Evolutionary conservation across 2,797 vertebrate genomes (phyloP), one percentile per base, ranked within the genome.

Genomic region (Monodelphis domestica): DNA sequence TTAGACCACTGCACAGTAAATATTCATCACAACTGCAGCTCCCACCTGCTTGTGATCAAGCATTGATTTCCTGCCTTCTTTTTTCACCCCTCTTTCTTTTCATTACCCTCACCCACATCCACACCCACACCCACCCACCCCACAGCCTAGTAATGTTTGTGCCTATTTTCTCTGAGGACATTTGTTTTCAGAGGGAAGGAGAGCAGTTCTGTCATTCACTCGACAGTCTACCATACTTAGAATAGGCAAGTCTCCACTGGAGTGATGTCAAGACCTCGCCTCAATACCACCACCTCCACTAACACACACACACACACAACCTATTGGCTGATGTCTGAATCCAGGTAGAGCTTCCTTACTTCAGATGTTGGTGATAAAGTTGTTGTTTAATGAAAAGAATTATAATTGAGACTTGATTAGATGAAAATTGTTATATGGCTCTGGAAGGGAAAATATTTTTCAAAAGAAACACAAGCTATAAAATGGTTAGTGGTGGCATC

Each of bases 1-100:
- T 54, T 97, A 97, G 96, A 97, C 90, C 7, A 0, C 95, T 96
- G 88, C 54, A 53, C 78, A 45, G 97, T 98, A 98, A 98, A 98
- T 98, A 98, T 98, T 98, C 96, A 97, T 98, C 97, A 97, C 96
- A 91, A 91, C 96, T 87, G 50, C 97, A 96, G 96, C 95, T 95
- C 89, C 97, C 94, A 90, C 95, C 98, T 95, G 97, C 97, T 95
- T 94, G 56, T 97, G 96, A 92, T 88, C 90, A 98, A 94, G 88
- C 96, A 96, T 91, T 33, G 97, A 95, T 98, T 98, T 98, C 95
- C 94, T 95, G 30, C 88, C 90, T 89, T 93, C 92, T 70, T 95
- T 91, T 97, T 56, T 89, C 53, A 92, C 96, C 57, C 93, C 91
- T 89, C 95, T 92, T 26, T 45, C 94, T 95, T 93, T 96, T 90